phyloP scores from a whole-genome alignment of 2,888 invertebrate species.

The Anoncus sp. region DNA sequence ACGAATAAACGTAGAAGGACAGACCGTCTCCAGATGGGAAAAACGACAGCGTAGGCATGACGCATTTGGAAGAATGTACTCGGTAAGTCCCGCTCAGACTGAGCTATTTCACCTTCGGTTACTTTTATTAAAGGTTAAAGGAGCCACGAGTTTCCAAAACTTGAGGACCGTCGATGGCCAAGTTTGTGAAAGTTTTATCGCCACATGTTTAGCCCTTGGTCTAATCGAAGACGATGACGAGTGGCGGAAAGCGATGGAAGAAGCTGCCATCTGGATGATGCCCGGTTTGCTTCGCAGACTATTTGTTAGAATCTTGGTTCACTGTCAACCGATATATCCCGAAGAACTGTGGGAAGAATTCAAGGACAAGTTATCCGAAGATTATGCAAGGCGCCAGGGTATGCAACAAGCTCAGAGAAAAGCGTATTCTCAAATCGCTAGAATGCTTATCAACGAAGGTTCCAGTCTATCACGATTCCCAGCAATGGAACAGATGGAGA shows the following conservation, averaged over 20 bases:
- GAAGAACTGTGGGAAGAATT: slow-evolving; percentile 69
- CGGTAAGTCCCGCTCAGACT: slow-evolving; percentile 68
- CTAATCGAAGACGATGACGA: slow-evolving; percentile 70
- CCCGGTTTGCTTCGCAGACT: slow-evolving; percentile 70
- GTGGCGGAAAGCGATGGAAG: slow-evolving; percentile 56
- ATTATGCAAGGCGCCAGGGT: too few relatives aligned
- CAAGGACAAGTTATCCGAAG: slow-evolving; percentile 37
- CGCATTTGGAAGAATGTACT: slow-evolving; percentile 70
- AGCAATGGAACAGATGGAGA: slow-evolving; percentile 12
- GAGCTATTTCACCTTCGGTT: slow-evolving; percentile 73
- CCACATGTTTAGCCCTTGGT: too few relatives aligned
- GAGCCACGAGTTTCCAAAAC: too few relatives aligned
- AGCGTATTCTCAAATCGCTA: too few relatives aligned
- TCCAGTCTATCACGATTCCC: slow-evolving; percentile 52
- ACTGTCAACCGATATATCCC: slow-evolving; percentile 60
- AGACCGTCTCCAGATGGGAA: slow-evolving; percentile 39
- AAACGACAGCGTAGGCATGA: slow-evolving; percentile 44
- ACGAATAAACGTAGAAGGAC: slow-evolving; percentile 16
- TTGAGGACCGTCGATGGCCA: too few relatives aligned
- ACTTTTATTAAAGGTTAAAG: slow-evolving; percentile 72
- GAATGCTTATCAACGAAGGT: too few relatives aligned
- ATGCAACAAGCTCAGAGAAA: too few relatives aligned
- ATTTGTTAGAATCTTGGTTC: too few relatives aligned
- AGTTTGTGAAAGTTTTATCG: too few relatives aligned
- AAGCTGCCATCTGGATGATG: too few relatives aligned